Base-by-base conservation (phyloP, 1,140 invertebrate species). In the Bombus confusus region DNA sequence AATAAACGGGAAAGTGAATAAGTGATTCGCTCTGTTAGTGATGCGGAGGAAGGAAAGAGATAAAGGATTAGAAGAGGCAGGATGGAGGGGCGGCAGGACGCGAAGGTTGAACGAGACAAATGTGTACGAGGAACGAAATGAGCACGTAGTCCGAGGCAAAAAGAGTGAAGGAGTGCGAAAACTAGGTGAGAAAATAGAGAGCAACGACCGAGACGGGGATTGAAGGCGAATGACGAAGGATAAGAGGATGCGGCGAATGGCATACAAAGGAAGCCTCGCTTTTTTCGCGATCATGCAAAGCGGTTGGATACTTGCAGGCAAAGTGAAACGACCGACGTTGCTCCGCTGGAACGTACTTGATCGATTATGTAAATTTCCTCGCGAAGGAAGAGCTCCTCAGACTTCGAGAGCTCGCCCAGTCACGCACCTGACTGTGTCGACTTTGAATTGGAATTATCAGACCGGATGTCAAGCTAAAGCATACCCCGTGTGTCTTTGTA, bases 311-410 rank as follows among this genome's bases (percentile, higher is more conserved):
- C 83, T 69, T 22, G 3, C 39, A 47, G 37, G 59, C 72, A 75
- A 62, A 79, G 69, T 73, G 74, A 74, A 80, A 74, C 83, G 82
- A 79, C 79, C 75, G 74, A 41, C 77, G 80, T 74, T 39, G 34
- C 57, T 47, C 47, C 75, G 57, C 52, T 37, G 28, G 8, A 68
- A 74, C 39, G 74, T 80, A 77, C 68, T 83, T 88, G 73, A 86
- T 88, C 86, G 86, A 87, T 75, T 84, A 83, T 84, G 82, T 13
- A 87, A 87, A 87, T 84, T 85, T 79, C 31, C 64, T 66, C 64
- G 52, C 68, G 64, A 47, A 76, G 62, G 75, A 64, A 59, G 76
- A 74, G 75, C 75, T 43, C 25, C 69, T 78, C 86, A 84, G 75
- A 79, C 71, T 59, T 72, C 22, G 75, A 74, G 71, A 13, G 74